Conservation (phyloP, 92 coral and sea anemone genomes). For the Actinernus sp. region DNA sequence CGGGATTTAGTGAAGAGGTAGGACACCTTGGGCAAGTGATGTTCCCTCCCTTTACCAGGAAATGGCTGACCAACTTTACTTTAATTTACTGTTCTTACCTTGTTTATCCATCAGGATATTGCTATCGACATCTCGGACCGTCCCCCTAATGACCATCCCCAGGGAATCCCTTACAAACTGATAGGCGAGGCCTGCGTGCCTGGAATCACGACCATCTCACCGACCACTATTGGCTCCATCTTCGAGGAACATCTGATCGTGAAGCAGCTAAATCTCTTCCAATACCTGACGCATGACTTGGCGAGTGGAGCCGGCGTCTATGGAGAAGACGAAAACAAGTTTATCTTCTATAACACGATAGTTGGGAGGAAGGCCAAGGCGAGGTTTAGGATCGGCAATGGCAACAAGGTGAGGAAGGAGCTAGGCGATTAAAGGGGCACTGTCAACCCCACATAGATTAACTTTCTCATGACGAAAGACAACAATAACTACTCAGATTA, state of each 20-base stretch:
- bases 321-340: constrained; percentile 97
- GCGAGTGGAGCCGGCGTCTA: constrained; percentile 96
- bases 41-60: neutral
- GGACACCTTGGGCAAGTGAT: neutral
- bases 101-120: constrained; percentile 61
- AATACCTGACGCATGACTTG: constrained; percentile 84
- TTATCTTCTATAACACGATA: constrained; percentile 90
- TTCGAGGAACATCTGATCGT: constrained; percentile 98
- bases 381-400: constrained; percentile 88
- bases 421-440: no score
- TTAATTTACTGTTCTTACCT: no score
- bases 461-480: no score
- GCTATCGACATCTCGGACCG: constrained; percentile 99
- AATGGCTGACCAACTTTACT: neutral
- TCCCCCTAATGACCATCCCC: constrained; percentile 90
- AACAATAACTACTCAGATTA: no score
- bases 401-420: constrained; percentile 94
- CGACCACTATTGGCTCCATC: constrained; percentile 85
- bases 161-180: constrained; percentile 98
- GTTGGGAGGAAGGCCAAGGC: constrained; percentile 96
- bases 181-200: constrained; percentile 97
- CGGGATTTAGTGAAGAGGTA: constrained; percentile 94
- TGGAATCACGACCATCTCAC: constrained; percentile 83
- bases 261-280: constrained; percentile 89
- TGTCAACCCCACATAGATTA: no score